Evolutionary conservation across 2,113 vertebrate genomes (phyloP).

Genomic region (Brachyistius frenatus): DNA sequence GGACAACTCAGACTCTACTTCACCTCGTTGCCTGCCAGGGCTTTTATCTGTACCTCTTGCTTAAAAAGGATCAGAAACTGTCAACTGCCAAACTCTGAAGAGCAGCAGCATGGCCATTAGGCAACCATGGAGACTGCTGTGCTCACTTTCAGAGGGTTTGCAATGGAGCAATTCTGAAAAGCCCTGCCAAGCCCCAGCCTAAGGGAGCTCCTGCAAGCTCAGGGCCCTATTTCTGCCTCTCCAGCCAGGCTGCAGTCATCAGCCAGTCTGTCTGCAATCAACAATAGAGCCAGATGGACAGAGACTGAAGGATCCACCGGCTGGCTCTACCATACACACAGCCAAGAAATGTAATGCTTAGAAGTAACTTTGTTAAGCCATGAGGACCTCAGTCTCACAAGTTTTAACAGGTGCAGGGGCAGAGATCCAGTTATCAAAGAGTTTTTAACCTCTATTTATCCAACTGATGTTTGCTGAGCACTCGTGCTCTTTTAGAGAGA

Average conservation of each 20-base stretch:
- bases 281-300: constrained; percentile 75
- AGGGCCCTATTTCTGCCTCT: constrained; percentile 63
- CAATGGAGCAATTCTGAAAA: constrained; percentile 64
- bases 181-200: constrained; percentile 72
- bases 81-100: constrained; percentile 77
- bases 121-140: constrained; percentile 61
- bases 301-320: constrained; percentile 51
- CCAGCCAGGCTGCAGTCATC: constrained; percentile 66
- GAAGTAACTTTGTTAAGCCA: constrained; percentile 65
- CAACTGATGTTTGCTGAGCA: constrained; percentile 9
- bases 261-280: constrained; percentile 74
- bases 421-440: background rate
- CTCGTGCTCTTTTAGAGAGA: constrained; percentile 13
- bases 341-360: constrained; percentile 54
- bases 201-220: constrained; percentile 66
- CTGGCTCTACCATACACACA: constrained; percentile 48
- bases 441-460: constrained; percentile 32
- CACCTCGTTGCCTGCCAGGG: constrained; percentile 57
- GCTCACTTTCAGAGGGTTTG: constrained; percentile 69
- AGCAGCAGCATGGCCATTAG: constrained; percentile 78
- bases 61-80: constrained; percentile 79
- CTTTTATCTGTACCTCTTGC: constrained; percentile 73
- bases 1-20: constrained; percentile 53
- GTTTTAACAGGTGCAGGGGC: constrained; percentile 34
- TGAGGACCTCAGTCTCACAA: constrained; percentile 32